phyloP scores from a whole-genome alignment of 2,888 invertebrate species.

The Sphaerophoria taeniata region DNA sequence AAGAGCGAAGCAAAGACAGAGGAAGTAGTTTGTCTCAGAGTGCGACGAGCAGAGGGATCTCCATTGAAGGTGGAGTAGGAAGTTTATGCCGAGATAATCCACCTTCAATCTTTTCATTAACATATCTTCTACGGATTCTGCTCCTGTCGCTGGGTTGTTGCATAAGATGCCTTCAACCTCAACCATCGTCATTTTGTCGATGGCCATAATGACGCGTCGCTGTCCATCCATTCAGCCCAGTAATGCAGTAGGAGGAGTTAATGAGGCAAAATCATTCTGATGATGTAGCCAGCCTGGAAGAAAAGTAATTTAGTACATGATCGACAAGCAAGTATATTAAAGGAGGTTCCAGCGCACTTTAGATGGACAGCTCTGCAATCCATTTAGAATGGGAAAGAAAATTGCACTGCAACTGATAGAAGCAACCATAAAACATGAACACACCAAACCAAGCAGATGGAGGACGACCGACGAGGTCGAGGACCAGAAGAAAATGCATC shows the following conservation, averaged over 20 bases:
- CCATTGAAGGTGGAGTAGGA: conserved; percentile 66
- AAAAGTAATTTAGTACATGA: conserved; percentile 72
- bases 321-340: conserved; percentile 71
- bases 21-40: background rate
- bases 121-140: conserved; percentile 55
- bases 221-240: conserved; percentile 44
- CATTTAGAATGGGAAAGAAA: conserved; percentile 38
- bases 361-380: conserved; percentile 56
- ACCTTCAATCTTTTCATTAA: conserved; percentile 75
- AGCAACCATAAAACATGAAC: background rate
- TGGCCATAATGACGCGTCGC: conserved; percentile 56
- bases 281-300: conserved; percentile 34
- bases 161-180: background rate
- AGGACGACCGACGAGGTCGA: background rate
- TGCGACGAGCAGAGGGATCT: background rate
- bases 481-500: conserved; percentile 27
- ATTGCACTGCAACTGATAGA: conserved; percentile 18
- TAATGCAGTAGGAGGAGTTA: conserved; percentile 67
- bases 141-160: conserved; percentile 11
- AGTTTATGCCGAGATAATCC: conserved; percentile 62
- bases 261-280: conserved; percentile 58
- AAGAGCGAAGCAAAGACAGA: background rate
- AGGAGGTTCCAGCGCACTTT: conserved; percentile 66
- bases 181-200: conserved; percentile 19
- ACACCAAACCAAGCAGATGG: no score